These are phyloP conservation scores for Thera britannica DNA, from an alignment of 2,888 invertebrate species.

Conservation along the genomic window DNA sequence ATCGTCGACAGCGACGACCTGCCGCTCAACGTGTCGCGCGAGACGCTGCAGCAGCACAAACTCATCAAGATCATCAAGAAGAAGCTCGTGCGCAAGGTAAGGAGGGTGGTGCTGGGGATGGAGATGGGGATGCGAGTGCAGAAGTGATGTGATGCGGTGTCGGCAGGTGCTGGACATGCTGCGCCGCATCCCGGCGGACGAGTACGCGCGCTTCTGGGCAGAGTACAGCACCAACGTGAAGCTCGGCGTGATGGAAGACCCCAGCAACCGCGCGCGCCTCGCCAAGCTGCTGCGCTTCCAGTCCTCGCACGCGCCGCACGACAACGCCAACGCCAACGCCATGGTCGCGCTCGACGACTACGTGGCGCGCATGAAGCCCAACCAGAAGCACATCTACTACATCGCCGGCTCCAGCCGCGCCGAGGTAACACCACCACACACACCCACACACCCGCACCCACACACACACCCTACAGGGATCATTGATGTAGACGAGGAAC, in stretches of 20 bases:
- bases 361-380: conserved; percentile 96
- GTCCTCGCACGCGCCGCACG: conserved; percentile 89
- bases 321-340: conserved; percentile 56
- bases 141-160: neutral
- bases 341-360: conserved; percentile 94
- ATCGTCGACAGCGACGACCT: conserved; percentile 99
- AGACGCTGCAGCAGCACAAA: conserved; percentile 99
- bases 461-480: too few species aligned
- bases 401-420: conserved; percentile 95
- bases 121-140: neutral
- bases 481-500: too few species aligned
- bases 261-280: conserved; percentile 96
- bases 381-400: conserved; percentile 97
- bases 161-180: conserved; percentile 98
- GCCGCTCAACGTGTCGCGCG: conserved; percentile 98
- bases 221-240: conserved; percentile 99
- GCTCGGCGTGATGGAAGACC: conserved; percentile 98
- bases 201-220: conserved; percentile 98
- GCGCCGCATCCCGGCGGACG: conserved; percentile 96
- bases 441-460: too few species aligned
- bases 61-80: conserved; percentile 99
- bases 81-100: conserved; percentile 95
- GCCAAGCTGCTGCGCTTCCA: conserved; percentile 97
- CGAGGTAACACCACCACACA: conserved; percentile 78
- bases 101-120: too few species aligned